phyloP scores from a whole-genome alignment of 2,888 invertebrate genomes.

The Eilema sororculum region DNA sequence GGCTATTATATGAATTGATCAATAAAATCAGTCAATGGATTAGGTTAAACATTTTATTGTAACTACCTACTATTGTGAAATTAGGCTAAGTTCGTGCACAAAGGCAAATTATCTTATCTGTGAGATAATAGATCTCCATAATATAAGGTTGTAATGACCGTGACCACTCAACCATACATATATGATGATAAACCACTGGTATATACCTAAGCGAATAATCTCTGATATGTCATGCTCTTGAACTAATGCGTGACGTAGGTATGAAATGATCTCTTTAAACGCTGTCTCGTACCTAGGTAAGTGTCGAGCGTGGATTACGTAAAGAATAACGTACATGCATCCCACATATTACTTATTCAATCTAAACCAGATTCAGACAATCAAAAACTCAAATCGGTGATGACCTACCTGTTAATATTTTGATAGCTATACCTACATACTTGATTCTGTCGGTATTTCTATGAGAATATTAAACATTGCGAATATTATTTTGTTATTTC shows the following conservation, averaged over 20 bases:
- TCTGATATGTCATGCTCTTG: background rate
- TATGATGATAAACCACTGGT: too few species aligned
- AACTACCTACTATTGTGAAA: background rate
- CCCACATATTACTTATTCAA: constrained; percentile 20
- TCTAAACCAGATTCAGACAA: constrained; percentile 16
- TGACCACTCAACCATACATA: background rate
- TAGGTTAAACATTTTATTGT: background rate
- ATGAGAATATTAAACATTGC: too few species aligned
- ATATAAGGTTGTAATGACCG: background rate
- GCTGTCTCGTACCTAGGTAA: too few species aligned
- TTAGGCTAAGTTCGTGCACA: background rate
- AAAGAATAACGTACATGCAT: background rate
- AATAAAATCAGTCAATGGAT: background rate
- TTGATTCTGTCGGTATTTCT: too few species aligned
- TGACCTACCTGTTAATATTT: background rate
- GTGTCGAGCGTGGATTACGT: background rate
- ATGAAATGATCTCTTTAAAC: background rate
- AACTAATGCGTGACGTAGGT: background rate
- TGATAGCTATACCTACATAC: background rate
- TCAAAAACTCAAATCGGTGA: background rate
- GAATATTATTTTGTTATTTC: too few species aligned
- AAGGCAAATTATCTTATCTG: background rate
- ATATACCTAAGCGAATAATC: background rate
- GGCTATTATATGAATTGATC: too few species aligned
- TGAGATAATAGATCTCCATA: too few species aligned